Conservation (phyloP, 37 sponge, comb jelly and placozoan genomes). For the Oopsacas minuta region DNA sequence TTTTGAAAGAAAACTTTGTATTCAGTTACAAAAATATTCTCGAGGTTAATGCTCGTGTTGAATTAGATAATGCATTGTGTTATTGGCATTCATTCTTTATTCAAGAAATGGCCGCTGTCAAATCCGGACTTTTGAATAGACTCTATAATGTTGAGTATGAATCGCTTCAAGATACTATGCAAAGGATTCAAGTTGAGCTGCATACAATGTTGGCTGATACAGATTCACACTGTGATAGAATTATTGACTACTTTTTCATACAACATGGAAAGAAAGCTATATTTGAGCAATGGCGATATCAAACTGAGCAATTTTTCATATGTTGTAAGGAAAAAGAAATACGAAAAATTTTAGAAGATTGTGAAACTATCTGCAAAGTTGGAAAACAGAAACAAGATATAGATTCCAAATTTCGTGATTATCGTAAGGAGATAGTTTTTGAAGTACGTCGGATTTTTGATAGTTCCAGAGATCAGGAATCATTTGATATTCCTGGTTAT, state of each 20-base stretch:
- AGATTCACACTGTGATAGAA: neutral
- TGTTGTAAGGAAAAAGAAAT: neutral
- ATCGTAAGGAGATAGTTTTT: neutral
- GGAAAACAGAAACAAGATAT: neutral
- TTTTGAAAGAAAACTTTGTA: slow-evolving; percentile 31
- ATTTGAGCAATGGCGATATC: neutral
- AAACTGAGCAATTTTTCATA: neutral
- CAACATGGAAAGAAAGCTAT: neutral
- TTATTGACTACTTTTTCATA: neutral
- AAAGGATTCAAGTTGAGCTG: neutral
- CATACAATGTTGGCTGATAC: neutral
- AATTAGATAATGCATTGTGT: slow-evolving; percentile 17
- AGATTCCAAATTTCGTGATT: neutral
- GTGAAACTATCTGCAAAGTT: slow-evolving; percentile 9
- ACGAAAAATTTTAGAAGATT: neutral
- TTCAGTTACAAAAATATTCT: slow-evolving; percentile 31
- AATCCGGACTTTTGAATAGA: neutral
- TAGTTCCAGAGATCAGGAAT: neutral
- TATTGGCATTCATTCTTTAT: slow-evolving; percentile 23
- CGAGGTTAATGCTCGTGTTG: slow-evolving; percentile 16
- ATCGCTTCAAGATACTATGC: neutral
- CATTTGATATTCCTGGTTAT: neutral
- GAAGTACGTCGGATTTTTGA: neutral
- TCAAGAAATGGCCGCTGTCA: neutral
- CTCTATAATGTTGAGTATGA: neutral